Percentiles rank a stretch among this genome's conserved stretches.
Evolutionary conservation across 1,140 invertebrate species (phyloP).

Genomic region (Ceratina australensis): DNA sequence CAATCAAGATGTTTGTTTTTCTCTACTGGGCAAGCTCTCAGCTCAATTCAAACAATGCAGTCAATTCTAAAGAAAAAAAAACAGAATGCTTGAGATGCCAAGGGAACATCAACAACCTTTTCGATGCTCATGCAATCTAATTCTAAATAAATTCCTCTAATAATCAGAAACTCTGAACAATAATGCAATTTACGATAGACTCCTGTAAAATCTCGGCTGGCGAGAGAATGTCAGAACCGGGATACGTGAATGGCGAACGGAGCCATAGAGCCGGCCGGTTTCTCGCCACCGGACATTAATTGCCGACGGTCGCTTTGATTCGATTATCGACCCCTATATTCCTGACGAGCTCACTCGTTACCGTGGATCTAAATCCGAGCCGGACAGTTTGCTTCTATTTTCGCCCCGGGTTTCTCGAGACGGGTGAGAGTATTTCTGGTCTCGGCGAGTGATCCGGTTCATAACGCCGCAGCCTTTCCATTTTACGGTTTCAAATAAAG

Average conservation of each 20-base stretch:
- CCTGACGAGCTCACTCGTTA: constrained; percentile 38
- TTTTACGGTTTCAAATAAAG: too few relatives aligned
- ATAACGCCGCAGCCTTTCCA: too few relatives aligned
- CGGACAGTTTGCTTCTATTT: constrained; percentile 14
- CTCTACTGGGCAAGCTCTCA: too few relatives aligned
- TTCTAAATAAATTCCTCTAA: neutral
- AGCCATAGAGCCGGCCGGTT: constrained; percentile 29
- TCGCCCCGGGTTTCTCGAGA: neutral
- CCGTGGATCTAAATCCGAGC: neutral
- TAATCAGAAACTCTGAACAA: too few relatives aligned
- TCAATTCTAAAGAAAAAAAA: too few relatives aligned
- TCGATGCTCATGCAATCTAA: constrained; percentile 32
- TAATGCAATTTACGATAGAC: too few relatives aligned
- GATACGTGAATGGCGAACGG: neutral
- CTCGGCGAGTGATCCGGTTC: neutral
- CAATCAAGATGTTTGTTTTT: too few relatives aligned
- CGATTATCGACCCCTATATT: constrained; percentile 28
- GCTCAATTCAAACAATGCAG: too few relatives aligned
- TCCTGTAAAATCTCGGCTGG: too few relatives aligned
- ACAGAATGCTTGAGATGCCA: too few relatives aligned
- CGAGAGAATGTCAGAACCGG: neutral
- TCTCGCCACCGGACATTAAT: constrained; percentile 37
- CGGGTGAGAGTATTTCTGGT: neutral
- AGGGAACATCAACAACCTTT: neutral
- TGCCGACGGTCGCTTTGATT: constrained; percentile 49